Conservation (phyloP, 2,113 vertebrate species). For the Colinus virginianus region DNA sequence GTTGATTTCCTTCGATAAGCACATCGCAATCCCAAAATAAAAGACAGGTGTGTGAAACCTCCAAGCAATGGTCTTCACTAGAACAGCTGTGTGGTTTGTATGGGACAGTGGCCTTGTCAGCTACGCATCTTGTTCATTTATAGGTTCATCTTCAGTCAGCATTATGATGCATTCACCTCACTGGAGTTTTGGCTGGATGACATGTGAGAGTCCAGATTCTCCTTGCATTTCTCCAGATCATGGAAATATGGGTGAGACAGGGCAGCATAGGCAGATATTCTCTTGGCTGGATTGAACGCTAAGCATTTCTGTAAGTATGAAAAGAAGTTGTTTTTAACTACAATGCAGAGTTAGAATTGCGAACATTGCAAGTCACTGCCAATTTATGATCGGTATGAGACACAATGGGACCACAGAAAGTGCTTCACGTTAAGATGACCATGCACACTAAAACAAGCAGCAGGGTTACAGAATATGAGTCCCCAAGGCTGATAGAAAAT, state of each 20-base stretch:
- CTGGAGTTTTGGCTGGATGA: conserved; percentile 87
- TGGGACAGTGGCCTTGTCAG: conserved; percentile 45
- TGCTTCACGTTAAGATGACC: background rate
- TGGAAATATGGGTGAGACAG: conserved; percentile 95
- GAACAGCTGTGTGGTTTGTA: conserved; percentile 54
- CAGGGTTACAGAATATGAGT: background rate
- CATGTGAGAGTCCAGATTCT: conserved; percentile 87
- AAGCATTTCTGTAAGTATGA: conserved; percentile 90
- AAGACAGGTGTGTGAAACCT: conserved; percentile 59
- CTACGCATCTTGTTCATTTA: conserved; percentile 33
- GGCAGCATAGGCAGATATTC: conserved; percentile 94
- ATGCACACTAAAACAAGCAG: background rate
- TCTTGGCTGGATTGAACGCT: conserved; percentile 93
- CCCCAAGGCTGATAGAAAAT: background rate
- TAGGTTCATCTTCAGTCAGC: conserved; percentile 52
- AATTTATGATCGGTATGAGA: background rate
- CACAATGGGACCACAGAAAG: background rate
- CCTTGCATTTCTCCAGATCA: conserved; percentile 90
- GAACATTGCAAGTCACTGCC: background rate
- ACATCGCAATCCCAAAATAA: conserved; percentile 60
- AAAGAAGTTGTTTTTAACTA: conserved; percentile 42
- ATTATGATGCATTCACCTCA: conserved; percentile 89
- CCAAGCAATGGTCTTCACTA: conserved; percentile 24
- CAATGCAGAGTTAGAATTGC: background rate
- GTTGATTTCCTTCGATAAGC: conserved; percentile 70